Base-by-base conservation (phyloP, 37 sponge, comb jelly and placozoan genomes). In the Ianthella basta region DNA sequence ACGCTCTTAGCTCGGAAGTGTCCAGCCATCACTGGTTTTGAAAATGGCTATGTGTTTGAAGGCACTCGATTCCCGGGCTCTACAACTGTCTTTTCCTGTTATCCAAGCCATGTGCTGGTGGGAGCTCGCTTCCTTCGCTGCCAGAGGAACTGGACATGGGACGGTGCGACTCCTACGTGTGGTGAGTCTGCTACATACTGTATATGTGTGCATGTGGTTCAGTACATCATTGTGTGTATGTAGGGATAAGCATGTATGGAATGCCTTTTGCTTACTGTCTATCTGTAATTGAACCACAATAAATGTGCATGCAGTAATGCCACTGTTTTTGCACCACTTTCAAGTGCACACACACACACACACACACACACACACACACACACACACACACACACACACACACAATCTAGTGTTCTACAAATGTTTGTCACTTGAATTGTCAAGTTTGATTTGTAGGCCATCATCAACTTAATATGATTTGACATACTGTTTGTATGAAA, bases 51-150 rank as follows among this genome's bases (percentile, higher is more conserved):
- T 4, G 78, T 50, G n/a, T 53, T 75, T 41, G 78, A 75, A 53
- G 78, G 78, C 78, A 75, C 78, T 2, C 44, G 78, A 20, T 23
- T 75, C 25, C 78, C 78, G 3, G 78, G 78, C n/a, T 75, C 78
- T 4, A 39, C 25, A 4, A 75, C 53, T 4, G 21, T 75, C 38
- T 53, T 75, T 23, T 19, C 78, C 44, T 75, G 78, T 10, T 40
- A 36, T 14, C 78, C 78, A 41, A 50, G 78, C 40, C 78, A 75
- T 3, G 54, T 75, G 1, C 21, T 53, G 15, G 78, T 44, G 3
- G 70, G 70, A 10, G 33, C 70, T 27, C 29, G 70, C 8, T 69
- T 69, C 34, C 5, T 75, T 40, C 25, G 37, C n/a, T 75, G 78
- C 40, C 53, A 25, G 54, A 75, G 39, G 1, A 75, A 75, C 25